Base-by-base conservation (phyloP, 23 tunicate species). In the Phallusia fumigata region DNA sequence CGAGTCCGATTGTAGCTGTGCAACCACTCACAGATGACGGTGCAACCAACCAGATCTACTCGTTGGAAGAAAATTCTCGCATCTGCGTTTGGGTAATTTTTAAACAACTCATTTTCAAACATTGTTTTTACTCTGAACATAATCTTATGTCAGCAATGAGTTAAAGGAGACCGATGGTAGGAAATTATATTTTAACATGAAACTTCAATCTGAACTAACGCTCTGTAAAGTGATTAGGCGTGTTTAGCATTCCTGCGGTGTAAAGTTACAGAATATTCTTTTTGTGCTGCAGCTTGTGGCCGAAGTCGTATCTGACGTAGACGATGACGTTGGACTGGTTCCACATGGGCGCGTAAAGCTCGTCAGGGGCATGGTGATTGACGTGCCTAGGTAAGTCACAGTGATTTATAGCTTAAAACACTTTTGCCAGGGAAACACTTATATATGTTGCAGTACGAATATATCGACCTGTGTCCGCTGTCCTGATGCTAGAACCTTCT, bases 321-420 rank as follows among this genome's bases (percentile, higher is more conserved):
- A 84, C 65, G 92, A 88, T 73, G 97, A 93, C 84, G 47, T 88
- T 0, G 93, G 93, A 0, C 73, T 93, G 22, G 89, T 82, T 35
- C 97, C 97, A 21, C 82, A 80, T 33, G 97, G 92, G 35, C 87
- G 84, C n/a, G 80, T 93, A 26, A 93, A 93, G 45, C 87, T 93
- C 11, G 84, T 93, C 45, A 82, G 80, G 64, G 87, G 91, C 32
- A 52, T 35, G n/a, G 53, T 58, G 28, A 78, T 85, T 31, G 87
- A 84, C 52, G 75, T 84, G 52, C 28, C 26, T 3, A 58, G 15
- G 69, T 58, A 58, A 40, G 47, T 40, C 47, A 40, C 47, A 40
- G n/a, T 58, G 3, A 6, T 11, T 22, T 2, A 58, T 6, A 11
- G 16, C 28, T 2, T 21, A 24, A 21, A 58, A 21, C 16, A 1